phyloP scores from a whole-genome alignment of 2,113 vertebrate genomes.

The Strix aluco region DNA sequence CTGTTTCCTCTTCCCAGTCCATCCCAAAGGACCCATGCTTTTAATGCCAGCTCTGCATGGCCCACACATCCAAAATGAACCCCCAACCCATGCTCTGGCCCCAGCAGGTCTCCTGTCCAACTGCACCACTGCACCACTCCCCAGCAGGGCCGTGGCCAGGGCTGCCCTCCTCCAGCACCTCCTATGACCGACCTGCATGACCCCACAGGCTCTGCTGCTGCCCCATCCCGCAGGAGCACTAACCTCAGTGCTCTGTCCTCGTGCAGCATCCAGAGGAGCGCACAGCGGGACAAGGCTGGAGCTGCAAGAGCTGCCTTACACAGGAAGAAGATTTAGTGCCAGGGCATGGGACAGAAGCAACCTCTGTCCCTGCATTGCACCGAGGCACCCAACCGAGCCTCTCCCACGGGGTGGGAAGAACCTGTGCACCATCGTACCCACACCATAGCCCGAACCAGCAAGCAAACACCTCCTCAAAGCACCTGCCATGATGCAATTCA shows the following conservation, averaged over 20 bases:
- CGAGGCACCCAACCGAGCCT: not conserved
- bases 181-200: not conserved
- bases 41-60: not conserved
- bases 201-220: not conserved
- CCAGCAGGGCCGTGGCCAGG: not conserved
- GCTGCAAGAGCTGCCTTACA: not conserved
- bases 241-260: not conserved
- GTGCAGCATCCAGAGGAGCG: not conserved
- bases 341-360: not conserved
- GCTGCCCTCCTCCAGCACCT: not conserved
- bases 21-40: not conserved
- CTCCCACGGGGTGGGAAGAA: not conserved
- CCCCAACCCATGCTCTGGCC: not conserved
- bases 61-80: not conserved
- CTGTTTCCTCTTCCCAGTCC: not conserved
- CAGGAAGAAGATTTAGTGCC: not conserved
- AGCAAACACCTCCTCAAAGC: not conserved
- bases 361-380: not conserved
- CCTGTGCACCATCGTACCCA: not conserved
- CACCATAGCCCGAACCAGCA: not conserved
- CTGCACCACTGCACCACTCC: not conserved
- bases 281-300: accelerated
- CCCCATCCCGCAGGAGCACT: not conserved
- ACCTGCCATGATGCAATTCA: not conserved
- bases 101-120: not conserved